phyloP scores from a whole-genome alignment of 1,140 invertebrate genomes.

The Colletes latitarsis region DNA sequence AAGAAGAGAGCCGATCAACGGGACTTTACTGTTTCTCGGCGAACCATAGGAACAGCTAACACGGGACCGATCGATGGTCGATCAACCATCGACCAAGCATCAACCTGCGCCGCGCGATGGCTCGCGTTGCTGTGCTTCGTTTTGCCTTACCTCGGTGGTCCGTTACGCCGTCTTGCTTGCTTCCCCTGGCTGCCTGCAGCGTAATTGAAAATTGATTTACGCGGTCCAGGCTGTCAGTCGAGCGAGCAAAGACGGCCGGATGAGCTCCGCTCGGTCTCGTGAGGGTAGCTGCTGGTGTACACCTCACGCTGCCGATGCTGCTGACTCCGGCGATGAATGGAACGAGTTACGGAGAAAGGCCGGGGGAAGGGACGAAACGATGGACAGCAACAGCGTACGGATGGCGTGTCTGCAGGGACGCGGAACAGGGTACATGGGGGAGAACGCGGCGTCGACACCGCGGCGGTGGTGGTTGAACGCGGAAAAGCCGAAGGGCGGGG shows the following conservation, averaged over 20 bases:
- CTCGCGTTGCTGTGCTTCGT: slow-evolving; percentile 23
- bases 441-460: neutral
- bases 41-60: too few species aligned
- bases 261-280: slow-evolving; percentile 51
- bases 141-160: slow-evolving; percentile 31
- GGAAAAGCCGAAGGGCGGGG: slow-evolving; percentile 35
- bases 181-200: slow-evolving; percentile 49
- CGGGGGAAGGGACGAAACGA: slow-evolving; percentile 22
- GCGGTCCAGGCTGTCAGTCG: slow-evolving; percentile 78
- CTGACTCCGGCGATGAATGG: slow-evolving; percentile 27
- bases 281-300: slow-evolving; percentile 30
- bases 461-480: slow-evolving; percentile 51
- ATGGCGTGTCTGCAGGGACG: neutral
- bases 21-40: neutral
- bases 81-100: neutral
- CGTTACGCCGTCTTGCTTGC: slow-evolving; percentile 58
- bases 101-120: neutral
- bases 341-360: slow-evolving; percentile 22
- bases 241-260: slow-evolving; percentile 70
- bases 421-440: slow-evolving; percentile 34
- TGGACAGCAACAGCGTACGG: slow-evolving; percentile 25
- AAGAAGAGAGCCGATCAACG: too few species aligned
- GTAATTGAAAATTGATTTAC: slow-evolving; percentile 83
- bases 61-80: neutral
- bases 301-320: slow-evolving; percentile 12